phyloP scores from a whole-genome alignment of 2,113 vertebrate genomes.

The Sprattus sprattus region DNA sequence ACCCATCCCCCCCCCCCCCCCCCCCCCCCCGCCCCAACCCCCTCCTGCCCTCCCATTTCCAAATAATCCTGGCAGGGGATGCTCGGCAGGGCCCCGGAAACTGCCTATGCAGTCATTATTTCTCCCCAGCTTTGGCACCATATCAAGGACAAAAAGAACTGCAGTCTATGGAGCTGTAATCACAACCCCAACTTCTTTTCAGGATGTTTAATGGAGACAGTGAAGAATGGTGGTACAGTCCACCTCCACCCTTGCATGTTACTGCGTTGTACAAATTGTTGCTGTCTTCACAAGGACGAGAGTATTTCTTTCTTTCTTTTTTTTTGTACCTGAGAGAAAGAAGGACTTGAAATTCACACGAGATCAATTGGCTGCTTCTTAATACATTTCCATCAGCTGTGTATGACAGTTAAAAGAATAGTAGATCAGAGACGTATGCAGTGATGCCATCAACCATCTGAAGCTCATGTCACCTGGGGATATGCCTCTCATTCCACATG shows the following conservation, averaged over 20 bases:
- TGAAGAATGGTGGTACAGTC: slow-evolving; percentile 19
- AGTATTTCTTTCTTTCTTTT: neutral
- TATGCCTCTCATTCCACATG: neutral
- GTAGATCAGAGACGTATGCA: neutral
- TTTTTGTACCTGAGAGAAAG: neutral
- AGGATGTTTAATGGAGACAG: slow-evolving; percentile 36
- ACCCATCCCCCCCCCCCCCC: neutral
- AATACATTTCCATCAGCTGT: neutral
- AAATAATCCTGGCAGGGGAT: slow-evolving; percentile 27
- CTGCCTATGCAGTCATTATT: slow-evolving; percentile 59
- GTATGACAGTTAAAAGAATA: neutral
- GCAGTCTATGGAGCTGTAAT: slow-evolving; percentile 58
- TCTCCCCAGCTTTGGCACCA: slow-evolving; percentile 60
- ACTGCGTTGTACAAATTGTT: neutral
- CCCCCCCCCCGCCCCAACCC: neutral
- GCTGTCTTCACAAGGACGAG: neutral
- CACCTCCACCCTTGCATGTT: slow-evolving; percentile 2
- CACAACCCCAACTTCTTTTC: slow-evolving; percentile 51
- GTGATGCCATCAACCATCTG: neutral
- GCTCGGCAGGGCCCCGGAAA: slow-evolving; percentile 27
- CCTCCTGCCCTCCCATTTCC: slow-evolving; percentile 29
- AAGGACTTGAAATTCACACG: neutral
- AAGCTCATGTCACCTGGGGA: neutral
- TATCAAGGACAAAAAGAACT: slow-evolving; percentile 63
- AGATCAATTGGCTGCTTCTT: neutral